Conservation (phyloP, 2,113 vertebrate species). For the Phyllostomus hastatus region DNA sequence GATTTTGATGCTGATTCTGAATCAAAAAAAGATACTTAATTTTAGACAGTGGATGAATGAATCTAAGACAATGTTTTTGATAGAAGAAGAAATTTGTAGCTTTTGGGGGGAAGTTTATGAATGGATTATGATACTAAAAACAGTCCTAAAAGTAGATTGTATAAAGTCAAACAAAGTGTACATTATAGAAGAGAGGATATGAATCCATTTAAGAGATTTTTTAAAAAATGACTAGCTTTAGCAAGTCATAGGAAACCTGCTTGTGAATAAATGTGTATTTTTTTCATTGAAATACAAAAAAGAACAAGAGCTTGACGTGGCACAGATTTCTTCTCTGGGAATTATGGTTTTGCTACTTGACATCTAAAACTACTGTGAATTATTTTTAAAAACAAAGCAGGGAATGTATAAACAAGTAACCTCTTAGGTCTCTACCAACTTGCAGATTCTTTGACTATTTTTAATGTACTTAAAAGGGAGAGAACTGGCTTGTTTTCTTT, state of each 20-base stretch:
- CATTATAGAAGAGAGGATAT: neutral
- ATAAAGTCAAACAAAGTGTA: neutral
- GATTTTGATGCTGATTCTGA: neutral
- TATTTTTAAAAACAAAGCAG: neutral
- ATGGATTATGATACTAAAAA: neutral
- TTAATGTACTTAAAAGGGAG: neutral
- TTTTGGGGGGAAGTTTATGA: neutral
- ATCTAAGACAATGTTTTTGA: neutral
- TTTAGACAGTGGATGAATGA: neutral
- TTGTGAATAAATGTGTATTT: neutral
- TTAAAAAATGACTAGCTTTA: neutral
- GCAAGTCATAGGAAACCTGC: neutral
- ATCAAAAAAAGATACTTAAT: constrained; percentile 4
- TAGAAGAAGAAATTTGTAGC: neutral
- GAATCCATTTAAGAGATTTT: neutral
- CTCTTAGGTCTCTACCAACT: neutral
- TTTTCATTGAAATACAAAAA: neutral
- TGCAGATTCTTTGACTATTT: neutral
- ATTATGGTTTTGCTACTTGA: neutral
- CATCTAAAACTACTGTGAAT: neutral
- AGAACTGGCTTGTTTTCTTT: neutral
- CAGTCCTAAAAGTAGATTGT: neutral
- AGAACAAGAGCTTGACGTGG: neutral
- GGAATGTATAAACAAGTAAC: neutral
- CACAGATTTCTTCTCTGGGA: neutral